Percentiles rank a stretch among this genome's conserved stretches.
Conservation (phyloP, 1,140 invertebrate genomes). For the Phthorimaea operculella region DNA sequence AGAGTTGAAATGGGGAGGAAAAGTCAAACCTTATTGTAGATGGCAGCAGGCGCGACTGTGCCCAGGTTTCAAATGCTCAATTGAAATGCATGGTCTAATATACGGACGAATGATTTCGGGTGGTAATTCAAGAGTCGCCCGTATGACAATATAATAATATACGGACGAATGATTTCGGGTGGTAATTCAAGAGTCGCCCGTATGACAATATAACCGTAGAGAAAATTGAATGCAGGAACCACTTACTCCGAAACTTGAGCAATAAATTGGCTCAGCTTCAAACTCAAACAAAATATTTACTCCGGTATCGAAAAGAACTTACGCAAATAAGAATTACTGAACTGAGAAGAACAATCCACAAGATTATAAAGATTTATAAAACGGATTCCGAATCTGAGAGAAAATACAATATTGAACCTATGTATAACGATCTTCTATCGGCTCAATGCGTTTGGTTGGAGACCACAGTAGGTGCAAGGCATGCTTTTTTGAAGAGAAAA, state of each 20-base stretch:
- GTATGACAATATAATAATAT: too few species aligned
- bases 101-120: too few species aligned
- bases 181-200: too few species aligned
- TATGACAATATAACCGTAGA: too few species aligned
- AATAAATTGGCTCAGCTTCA: slow-evolving; percentile 4
- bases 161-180: too few species aligned
- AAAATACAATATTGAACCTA: slow-evolving; percentile 25
- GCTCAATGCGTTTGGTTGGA: slow-evolving; percentile 42
- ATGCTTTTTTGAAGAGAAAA: slow-evolving; percentile 28
- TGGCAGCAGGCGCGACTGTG: too few species aligned
- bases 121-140: too few species aligned
- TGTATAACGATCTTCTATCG: slow-evolving; percentile 7
- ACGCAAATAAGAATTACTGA: neutral
- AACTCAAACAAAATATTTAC: neutral
- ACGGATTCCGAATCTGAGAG: neutral
- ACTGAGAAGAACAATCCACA: slow-evolving; percentile 5
- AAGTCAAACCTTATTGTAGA: too few species aligned
- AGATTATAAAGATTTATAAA: slow-evolving; percentile 18
- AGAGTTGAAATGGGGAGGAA: too few species aligned
- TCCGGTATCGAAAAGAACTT: slow-evolving; percentile 7
- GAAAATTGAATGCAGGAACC: slow-evolving; percentile 24
- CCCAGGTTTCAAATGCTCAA: slow-evolving; percentile 39
- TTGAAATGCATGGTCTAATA: slow-evolving; percentile 10
- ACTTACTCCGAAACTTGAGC: slow-evolving; percentile 32
- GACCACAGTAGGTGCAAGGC: slow-evolving; percentile 26